Conservation (phyloP, 2,888 invertebrate genomes). For the Hartigia nigra region DNA sequence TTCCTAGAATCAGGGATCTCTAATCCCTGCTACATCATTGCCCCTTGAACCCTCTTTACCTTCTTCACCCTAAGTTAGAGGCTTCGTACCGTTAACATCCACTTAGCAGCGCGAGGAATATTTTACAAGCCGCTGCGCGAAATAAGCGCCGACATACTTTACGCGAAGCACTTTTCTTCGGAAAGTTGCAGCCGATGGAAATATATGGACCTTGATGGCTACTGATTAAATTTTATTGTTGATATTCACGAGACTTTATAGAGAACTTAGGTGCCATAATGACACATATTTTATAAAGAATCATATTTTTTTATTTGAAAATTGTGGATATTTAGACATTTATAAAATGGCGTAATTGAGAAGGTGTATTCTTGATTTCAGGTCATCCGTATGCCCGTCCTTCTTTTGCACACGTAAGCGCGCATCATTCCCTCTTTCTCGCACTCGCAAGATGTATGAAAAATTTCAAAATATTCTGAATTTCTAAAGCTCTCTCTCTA, state of each 20-base stretch:
- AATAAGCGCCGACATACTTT: neutral
- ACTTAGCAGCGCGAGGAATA: constrained; percentile 3
- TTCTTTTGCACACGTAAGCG: no score
- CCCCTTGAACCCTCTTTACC: neutral
- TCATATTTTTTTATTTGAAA: neutral
- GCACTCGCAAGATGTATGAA: no score
- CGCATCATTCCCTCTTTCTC: no score
- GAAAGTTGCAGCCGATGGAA: neutral
- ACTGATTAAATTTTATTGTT: neutral
- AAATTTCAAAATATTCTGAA: neutral
- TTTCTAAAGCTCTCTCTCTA: neutral
- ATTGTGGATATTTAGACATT: no score
- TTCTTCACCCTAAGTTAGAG: neutral
- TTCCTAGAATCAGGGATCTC: neutral
- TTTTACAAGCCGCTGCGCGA: constrained; percentile 4
- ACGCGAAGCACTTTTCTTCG: neutral
- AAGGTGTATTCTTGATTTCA: no score
- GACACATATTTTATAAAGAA: neutral
- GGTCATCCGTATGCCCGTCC: no score
- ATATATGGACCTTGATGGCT: neutral
- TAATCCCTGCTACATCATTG: neutral
- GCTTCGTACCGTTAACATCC: constrained; percentile 7
- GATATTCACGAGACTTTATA: neutral
- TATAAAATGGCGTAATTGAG: no score
- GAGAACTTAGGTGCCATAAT: neutral